Percentiles rank a stretch among this genome's conserved stretches.
phyloP scores from a whole-genome alignment of 2,113 vertebrate genomes.

The Ammodytes marinus region DNA sequence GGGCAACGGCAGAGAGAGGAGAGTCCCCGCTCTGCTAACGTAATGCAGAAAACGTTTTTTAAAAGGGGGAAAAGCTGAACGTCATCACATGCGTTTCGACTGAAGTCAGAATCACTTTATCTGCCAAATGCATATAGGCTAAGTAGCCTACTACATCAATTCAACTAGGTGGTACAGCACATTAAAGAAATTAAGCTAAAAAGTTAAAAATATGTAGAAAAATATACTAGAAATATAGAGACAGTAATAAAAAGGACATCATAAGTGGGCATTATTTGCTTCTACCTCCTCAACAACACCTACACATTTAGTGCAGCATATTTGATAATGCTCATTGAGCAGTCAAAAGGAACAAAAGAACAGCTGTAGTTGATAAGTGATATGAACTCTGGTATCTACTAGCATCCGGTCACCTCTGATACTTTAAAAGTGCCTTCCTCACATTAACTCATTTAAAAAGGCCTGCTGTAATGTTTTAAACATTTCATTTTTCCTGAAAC shows the following conservation, averaged over 20 bases:
- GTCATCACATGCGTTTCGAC: not conserved
- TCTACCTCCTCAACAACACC: slow-evolving; percentile 16
- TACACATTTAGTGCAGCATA: not conserved
- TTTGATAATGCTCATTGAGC: slow-evolving; percentile 10
- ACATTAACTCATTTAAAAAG: slow-evolving; percentile 11
- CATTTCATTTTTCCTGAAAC: not conserved
- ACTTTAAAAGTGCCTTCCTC: not conserved
- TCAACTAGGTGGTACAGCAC: too few relatives aligned
- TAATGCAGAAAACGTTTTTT: slow-evolving; percentile 26
- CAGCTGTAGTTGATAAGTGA: slow-evolving; percentile 7
- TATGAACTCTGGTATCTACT: not conserved
- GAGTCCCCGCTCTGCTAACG: slow-evolving; percentile 24
- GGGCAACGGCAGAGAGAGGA: slow-evolving; percentile 37
- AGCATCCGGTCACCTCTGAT: not conserved
- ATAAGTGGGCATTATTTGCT: not conserved
- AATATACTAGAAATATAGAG: too few relatives aligned
- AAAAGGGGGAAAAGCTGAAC: slow-evolving; percentile 10
- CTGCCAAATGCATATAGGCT: too few relatives aligned
- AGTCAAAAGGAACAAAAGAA: slow-evolving; percentile 2
- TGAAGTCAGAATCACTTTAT: too few relatives aligned
- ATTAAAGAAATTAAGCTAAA: too few relatives aligned
- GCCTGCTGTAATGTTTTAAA: not conserved
- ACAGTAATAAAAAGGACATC: too few relatives aligned
- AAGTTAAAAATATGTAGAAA: too few relatives aligned
- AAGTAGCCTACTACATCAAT: too few relatives aligned